These are phyloP conservation scores for Ornithoptera alexandrae DNA, from an alignment of 2,888 invertebrate genomes.

Conservation along the genomic window DNA sequence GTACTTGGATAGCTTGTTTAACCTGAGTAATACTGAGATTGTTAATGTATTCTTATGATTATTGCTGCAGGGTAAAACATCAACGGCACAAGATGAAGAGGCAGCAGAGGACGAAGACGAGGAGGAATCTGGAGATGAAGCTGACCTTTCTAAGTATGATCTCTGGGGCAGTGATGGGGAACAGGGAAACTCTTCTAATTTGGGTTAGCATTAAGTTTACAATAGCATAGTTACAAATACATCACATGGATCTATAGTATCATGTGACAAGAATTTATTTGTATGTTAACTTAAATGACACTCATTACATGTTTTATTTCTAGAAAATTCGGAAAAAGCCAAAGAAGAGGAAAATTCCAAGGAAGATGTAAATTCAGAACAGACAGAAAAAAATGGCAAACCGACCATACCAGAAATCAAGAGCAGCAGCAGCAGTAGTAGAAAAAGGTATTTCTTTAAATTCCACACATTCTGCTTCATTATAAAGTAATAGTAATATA, in stretches of 20 bases:
- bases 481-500: background rate
- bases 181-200: slow-evolving; percentile 58
- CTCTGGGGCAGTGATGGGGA: slow-evolving; percentile 85
- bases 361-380: slow-evolving; percentile 45
- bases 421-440: slow-evolving; percentile 46
- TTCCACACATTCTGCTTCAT: background rate
- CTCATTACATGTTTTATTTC: slow-evolving; percentile 14
- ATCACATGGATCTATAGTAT: too few species aligned
- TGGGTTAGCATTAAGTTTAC: slow-evolving; percentile 45
- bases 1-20: slow-evolving; percentile 44
- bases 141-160: slow-evolving; percentile 89
- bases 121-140: slow-evolving; percentile 81
- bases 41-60: slow-evolving; percentile 34
- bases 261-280: background rate
- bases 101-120: slow-evolving; percentile 80
- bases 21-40: slow-evolving; percentile 5
- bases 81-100: slow-evolving; percentile 53
- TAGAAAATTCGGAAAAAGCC: slow-evolving; percentile 54
- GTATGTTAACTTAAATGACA: background rate
- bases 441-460: slow-evolving; percentile 54
- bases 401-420: slow-evolving; percentile 49
- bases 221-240: slow-evolving; percentile 1
- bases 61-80: slow-evolving; percentile 67
- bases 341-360: slow-evolving; percentile 56
- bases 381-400: slow-evolving; percentile 56